Evolutionary conservation across 2,888 invertebrate species (phyloP).

Genomic region (Teinopalpus imperialis): DNA sequence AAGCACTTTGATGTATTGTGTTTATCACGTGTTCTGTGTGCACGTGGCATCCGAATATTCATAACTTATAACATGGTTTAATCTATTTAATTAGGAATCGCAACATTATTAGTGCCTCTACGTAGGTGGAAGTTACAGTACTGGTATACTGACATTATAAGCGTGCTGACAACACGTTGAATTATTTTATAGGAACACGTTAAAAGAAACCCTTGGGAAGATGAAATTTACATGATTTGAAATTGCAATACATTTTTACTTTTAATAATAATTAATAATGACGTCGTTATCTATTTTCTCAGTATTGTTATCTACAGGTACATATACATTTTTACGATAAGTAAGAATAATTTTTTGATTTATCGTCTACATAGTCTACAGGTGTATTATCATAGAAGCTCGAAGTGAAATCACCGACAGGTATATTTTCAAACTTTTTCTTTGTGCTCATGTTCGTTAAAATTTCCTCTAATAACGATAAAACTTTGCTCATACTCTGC

Average conservation of each 20-base stretch:
- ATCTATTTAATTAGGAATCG: too few species aligned
- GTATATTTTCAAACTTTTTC: slow-evolving; percentile 14
- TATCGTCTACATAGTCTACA: neutral
- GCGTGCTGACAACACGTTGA: too few species aligned
- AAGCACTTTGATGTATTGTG: too few species aligned
- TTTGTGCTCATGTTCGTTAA: slow-evolving; percentile 23
- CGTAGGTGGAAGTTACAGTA: too few species aligned
- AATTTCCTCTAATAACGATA: slow-evolving; percentile 24
- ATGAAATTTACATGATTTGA: too few species aligned
- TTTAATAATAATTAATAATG: neutral
- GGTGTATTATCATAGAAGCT: slow-evolving; percentile 4
- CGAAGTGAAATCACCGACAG: slow-evolving; percentile 7
- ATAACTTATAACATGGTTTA: too few species aligned
- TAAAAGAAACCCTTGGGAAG: too few species aligned
- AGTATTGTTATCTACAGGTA: neutral
- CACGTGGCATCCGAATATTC: too few species aligned
- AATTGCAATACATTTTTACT: slow-evolving; percentile 9
- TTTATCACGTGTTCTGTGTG: too few species aligned
- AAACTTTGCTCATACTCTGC: slow-evolving; percentile 24
- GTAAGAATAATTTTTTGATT: neutral
- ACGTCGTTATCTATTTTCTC: neutral
- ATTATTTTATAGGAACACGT: too few species aligned
- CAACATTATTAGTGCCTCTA: too few species aligned
- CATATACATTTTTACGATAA: neutral
- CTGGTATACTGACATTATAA: too few species aligned